Conservation (phyloP, 1,140 invertebrate genomes). For the Formica exsecta region DNA sequence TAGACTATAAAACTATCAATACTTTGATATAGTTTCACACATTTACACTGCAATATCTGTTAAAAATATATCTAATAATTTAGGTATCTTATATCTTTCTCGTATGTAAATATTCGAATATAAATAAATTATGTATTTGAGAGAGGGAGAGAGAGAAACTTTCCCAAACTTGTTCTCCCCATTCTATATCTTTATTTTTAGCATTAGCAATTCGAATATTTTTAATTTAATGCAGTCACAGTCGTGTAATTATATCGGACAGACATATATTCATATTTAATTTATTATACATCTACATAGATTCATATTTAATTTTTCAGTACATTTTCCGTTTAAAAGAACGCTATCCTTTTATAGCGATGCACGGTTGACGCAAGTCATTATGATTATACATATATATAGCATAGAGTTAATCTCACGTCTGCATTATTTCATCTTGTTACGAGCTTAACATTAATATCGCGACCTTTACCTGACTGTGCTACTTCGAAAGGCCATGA, state of each 20-base stretch:
- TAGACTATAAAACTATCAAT: slow-evolving; percentile 25
- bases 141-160: too few relatives aligned
- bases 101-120: neutral
- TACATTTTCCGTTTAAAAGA: neutral
- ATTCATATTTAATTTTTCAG: neutral
- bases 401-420: neutral
- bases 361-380: neutral
- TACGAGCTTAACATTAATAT: slow-evolving; percentile 27
- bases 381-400: neutral
- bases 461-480: slow-evolving; percentile 51
- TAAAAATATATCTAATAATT: neutral
- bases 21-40: neutral
- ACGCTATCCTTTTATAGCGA: neutral
- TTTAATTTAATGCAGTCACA: neutral
- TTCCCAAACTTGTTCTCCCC: neutral
- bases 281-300: neutral
- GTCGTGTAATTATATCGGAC: neutral
- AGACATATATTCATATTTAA: neutral
- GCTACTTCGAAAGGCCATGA: slow-evolving; percentile 38
- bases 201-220: slow-evolving; percentile 15
- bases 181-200: neutral
- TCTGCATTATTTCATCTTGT: slow-evolving; percentile 14
- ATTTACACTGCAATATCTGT: neutral
- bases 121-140: neutral
- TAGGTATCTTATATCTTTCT: neutral